Evolutionary conservation across 1,140 invertebrate species (phyloP).

Genomic region (Drosophila arawakana): DNA sequence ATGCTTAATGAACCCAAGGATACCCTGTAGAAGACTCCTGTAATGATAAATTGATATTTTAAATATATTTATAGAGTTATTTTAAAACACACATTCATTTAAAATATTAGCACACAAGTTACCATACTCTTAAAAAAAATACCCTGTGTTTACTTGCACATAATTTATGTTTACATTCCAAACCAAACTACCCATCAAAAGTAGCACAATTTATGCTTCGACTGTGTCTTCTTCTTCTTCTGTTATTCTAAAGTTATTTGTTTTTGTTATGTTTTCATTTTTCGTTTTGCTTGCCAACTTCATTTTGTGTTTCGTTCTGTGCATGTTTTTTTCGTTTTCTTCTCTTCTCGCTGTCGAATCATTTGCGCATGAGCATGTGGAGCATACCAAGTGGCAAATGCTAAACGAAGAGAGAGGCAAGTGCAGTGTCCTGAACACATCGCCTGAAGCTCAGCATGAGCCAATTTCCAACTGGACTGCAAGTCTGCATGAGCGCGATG

Average conservation of each 20-base stretch:
- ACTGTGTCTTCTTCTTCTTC: slow-evolving; percentile 11
- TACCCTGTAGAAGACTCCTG: background rate
- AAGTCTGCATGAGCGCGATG: slow-evolving; percentile 18
- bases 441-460: background rate
- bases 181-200: no score
- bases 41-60: background rate
- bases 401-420: background rate
- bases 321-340: background rate
- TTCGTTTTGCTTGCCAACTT: slow-evolving; percentile 25
- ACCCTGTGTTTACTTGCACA: no score
- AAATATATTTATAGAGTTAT: no score
- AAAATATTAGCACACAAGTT: no score
- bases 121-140: no score
- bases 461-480: slow-evolving; percentile 49
- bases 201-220: slow-evolving; percentile 3
- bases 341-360: slow-evolving; percentile 17
- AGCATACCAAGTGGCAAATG: slow-evolving; percentile 34
- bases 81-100: no score
- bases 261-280: slow-evolving; percentile 20
- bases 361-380: slow-evolving; percentile 43
- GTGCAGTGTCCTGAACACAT: slow-evolving; percentile 19
- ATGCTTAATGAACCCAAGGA: background rate
- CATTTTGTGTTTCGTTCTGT: slow-evolving; percentile 23
- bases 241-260: slow-evolving; percentile 14
- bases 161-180: no score